phyloP scores from a whole-genome alignment of 2,888 invertebrate species.

The Synergus laeviventris region DNA sequence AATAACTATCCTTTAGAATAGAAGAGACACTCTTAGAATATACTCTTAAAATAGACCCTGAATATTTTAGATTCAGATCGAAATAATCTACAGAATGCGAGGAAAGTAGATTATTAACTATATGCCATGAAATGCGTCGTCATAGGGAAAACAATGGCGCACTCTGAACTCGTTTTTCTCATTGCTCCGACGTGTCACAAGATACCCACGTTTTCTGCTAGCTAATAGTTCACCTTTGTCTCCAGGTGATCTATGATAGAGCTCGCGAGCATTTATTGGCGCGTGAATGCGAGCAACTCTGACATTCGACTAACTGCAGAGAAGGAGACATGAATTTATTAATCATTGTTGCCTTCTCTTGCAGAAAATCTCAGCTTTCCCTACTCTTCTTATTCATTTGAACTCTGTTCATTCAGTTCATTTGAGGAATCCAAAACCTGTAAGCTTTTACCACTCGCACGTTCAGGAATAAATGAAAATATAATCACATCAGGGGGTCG shows the following conservation, averaged over 20 bases:
- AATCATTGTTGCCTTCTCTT: not conserved
- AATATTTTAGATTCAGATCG: too few relatives aligned
- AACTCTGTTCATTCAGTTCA: not conserved
- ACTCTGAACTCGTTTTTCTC: slow-evolving; percentile 49
- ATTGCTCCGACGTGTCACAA: slow-evolving; percentile 44
- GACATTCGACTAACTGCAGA: not conserved
- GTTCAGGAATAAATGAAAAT: not conserved
- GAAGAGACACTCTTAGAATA: too few relatives aligned
- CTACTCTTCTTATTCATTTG: not conserved
- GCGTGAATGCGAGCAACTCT: not conserved
- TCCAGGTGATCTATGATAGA: not conserved
- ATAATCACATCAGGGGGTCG: not conserved
- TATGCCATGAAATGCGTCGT: not conserved
- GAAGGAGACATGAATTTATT: not conserved
- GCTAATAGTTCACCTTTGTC: slow-evolving; percentile 42
- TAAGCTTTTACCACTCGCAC: not conserved
- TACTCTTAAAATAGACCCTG: too few relatives aligned
- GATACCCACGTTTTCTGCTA: slow-evolving; percentile 42
- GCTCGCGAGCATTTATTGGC: not conserved
- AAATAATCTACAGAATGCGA: too few relatives aligned
- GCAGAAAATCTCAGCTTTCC: not conserved
- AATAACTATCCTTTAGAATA: too few relatives aligned
- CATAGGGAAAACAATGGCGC: slow-evolving; percentile 47
- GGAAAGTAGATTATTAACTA: too few relatives aligned
- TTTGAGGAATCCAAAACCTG: not conserved